These are phyloP conservation scores for Cuculus canorus DNA, from an alignment of 2,797 vertebrate species.

Conservation along the genomic window DNA sequence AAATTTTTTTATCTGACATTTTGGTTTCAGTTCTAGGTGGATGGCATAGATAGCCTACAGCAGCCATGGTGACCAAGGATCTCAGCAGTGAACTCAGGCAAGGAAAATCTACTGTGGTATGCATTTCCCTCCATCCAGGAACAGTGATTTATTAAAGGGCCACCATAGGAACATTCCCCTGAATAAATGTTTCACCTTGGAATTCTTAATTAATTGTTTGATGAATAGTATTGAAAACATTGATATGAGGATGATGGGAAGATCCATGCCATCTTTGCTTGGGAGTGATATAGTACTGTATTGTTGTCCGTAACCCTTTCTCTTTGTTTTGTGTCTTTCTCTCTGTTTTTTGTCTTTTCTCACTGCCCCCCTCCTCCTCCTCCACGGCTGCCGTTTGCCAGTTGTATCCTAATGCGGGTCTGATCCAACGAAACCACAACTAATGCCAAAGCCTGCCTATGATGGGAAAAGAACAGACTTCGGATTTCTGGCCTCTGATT, in stretches of 20 bases:
- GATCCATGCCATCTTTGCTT: slow-evolving; percentile 68
- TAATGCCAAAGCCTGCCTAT: not conserved
- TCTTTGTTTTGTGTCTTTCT: not conserved
- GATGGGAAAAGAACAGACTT: not conserved
- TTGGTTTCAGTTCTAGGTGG: slow-evolving; percentile 70
- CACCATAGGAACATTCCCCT: slow-evolving; percentile 75
- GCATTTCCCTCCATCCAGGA: slow-evolving; percentile 77
- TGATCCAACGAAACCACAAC: not conserved
- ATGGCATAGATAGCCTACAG: slow-evolving; percentile 80
- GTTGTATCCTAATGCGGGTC: not conserved
- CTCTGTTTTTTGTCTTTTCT: too few species aligned
- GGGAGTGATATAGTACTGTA: slow-evolving; percentile 60
- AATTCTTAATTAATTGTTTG: slow-evolving; percentile 72
- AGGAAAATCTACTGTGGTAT: slow-evolving; percentile 75
- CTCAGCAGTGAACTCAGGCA: slow-evolving; percentile 77
- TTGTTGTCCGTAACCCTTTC: not conserved
- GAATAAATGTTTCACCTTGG: slow-evolving; percentile 73
- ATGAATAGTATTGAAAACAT: slow-evolving; percentile 74
- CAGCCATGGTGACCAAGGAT: slow-evolving; percentile 79
- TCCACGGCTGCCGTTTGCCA: not conserved
- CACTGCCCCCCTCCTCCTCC: accelerated
- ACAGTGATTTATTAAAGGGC: slow-evolving; percentile 73
- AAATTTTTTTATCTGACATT: not conserved
- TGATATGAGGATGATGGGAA: slow-evolving; percentile 70
- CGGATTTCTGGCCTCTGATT: not conserved